Conservation (phyloP, 2,888 invertebrate species). For the Apamea crenata region DNA sequence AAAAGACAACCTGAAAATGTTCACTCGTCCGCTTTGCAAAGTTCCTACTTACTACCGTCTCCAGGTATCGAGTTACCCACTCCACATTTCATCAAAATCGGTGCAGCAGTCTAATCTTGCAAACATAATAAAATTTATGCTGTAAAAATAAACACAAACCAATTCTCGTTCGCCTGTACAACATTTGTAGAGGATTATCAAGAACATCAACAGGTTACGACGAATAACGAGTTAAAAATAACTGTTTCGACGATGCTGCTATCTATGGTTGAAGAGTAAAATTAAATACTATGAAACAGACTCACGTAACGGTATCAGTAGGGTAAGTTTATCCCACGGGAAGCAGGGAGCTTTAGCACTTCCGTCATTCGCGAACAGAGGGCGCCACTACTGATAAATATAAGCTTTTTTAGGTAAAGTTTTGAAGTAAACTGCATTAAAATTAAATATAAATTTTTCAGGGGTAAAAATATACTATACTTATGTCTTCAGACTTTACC, state of each 20-base stretch:
- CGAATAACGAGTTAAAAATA: constrained; percentile 27
- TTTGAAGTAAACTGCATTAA: neutral
- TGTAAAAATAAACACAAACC: constrained; percentile 23
- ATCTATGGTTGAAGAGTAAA: constrained; percentile 39
- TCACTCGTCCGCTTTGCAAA: neutral
- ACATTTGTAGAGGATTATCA: constrained; percentile 16
- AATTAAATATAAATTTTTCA: neutral
- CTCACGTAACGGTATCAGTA: neutral
- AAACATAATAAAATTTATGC: neutral
- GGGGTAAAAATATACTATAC: neutral
- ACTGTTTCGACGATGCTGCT: constrained; percentile 47
- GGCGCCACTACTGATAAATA: constrained; percentile 27
- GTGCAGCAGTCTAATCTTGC: neutral
- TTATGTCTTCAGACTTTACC: neutral
- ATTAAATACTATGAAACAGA: constrained; percentile 18
- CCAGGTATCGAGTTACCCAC: constrained; percentile 3
- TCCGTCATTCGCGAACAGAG: constrained; percentile 42
- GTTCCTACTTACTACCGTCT: neutral
- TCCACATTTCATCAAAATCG: constrained; percentile 21
- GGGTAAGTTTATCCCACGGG: constrained; percentile 37
- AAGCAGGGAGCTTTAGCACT: constrained; percentile 46
- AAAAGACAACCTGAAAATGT: neutral
- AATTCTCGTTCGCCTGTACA: constrained; percentile 5
- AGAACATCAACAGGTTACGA: constrained; percentile 21
- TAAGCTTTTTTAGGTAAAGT: neutral